Conservation (phyloP, 1,140 invertebrate species). For the Neuroterus valhalla region DNA sequence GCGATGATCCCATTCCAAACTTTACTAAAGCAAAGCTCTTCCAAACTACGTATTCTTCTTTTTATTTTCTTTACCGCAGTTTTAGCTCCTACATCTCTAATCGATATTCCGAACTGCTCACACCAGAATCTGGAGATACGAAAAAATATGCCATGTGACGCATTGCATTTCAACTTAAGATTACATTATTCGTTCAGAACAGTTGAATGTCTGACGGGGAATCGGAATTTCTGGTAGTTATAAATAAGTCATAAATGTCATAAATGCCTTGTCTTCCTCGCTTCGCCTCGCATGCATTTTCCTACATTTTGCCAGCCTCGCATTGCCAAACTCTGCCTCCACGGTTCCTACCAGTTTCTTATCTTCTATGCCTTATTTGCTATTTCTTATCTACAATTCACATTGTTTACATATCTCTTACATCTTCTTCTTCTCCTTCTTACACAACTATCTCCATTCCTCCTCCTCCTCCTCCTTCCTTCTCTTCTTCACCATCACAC, state of each 20-base stretch:
- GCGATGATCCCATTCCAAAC: neutral
- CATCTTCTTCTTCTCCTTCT: no score
- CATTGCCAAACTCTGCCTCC: no score
- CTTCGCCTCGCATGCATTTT: no score
- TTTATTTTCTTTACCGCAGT: neutral
- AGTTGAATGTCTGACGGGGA: neutral
- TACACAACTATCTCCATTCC: no score
- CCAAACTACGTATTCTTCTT: neutral
- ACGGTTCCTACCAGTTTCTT: no score
- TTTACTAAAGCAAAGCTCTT: conserved; percentile 8
- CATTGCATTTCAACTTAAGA: neutral
- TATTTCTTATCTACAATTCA: no score
- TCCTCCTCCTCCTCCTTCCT: no score
- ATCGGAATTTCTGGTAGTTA: neutral
- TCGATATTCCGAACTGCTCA: conserved; percentile 11
- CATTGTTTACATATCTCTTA: no score
- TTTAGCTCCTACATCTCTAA: neutral
- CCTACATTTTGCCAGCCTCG: no score
- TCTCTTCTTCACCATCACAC: no score
- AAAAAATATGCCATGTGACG: neutral
- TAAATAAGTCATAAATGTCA: neutral
- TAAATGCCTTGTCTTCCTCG: neutral
- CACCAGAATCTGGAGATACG: neutral
- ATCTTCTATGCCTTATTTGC: no score
- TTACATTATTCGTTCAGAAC: neutral